Evolutionary conservation across 2,888 invertebrate species (phyloP), one percentile per base, ranked within the genome.

Genomic region (Eilema depressum): DNA sequence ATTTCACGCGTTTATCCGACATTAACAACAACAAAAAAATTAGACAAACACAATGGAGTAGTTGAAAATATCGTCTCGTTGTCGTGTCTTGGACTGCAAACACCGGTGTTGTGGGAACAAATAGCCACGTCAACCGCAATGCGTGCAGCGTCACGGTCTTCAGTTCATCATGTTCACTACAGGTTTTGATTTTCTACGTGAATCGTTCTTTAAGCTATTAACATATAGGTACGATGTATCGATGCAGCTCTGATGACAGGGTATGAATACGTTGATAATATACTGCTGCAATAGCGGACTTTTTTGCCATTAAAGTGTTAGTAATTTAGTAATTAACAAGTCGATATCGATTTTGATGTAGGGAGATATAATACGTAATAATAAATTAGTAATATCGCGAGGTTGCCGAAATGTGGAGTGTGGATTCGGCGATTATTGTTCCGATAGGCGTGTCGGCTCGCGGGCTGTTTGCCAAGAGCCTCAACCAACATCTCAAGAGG

Each of bases 111-210:
- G 70, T 70, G 75, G 74, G 82, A 86, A 89, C 84, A 89, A 89
- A 89, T 88, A 78, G 86, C 81, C 77, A 75, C 81, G 88, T 88
- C 89, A 88, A 84, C 85, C 85, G 78, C 90, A 90, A 85, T 86
- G 85, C 86, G 89, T 86, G 87, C 84, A 78, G 71, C 86, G 85
- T 88, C 87, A 85, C 82, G 82, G 82, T 80, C 79, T 77, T 82
- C 83, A 85, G 83, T 89, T 86, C 78, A 83, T 86, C 86, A 83
- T 81, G 83, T 79, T 82, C 80, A 77, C 84, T 81, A 79, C 80
- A 84, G 78, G 80, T 84, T 83, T 81, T 79, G 82, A 85, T 86
- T 86, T 86, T 81, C 79, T 80, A 82, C 81, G 73, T 76, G 77
- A 80, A 80, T 79, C 76, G 73, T 63, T 73, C 70, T 70, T 73